Conservation (phyloP, 2,888 invertebrate genomes). For the Ennomos fuscantarius region DNA sequence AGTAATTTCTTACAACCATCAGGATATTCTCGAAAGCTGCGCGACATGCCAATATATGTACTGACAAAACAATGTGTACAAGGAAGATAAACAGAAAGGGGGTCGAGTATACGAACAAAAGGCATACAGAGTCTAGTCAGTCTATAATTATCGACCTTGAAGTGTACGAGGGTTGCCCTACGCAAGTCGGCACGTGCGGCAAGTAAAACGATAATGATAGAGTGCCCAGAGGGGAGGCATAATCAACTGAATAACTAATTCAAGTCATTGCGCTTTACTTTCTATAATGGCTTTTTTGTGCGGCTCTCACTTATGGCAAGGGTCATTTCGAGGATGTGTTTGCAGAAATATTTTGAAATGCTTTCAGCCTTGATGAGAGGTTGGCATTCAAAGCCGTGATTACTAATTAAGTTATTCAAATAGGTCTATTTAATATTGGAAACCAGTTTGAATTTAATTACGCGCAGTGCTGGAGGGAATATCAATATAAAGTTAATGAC, state of each 20-base stretch:
- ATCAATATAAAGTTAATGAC: conserved; percentile 43
- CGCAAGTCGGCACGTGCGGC: conserved; percentile 76
- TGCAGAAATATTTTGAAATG: conserved; percentile 65
- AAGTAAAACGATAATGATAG: conserved; percentile 81
- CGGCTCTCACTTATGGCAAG: conserved; percentile 61
- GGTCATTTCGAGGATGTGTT: conserved; percentile 64
- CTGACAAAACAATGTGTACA: conserved; percentile 46
- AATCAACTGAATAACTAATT: conserved; percentile 81
- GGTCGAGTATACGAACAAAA: conserved; percentile 57
- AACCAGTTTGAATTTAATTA: conserved; percentile 44
- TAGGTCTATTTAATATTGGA: conserved; percentile 33
- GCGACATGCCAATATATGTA: conserved; percentile 18
- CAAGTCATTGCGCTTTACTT: conserved; percentile 77
- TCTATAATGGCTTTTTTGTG: conserved; percentile 72
- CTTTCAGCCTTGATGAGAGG: conserved; percentile 37
- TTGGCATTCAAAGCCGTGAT: conserved; percentile 37
- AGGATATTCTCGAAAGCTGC: conserved; percentile 31
- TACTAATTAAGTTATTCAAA: conserved; percentile 33
- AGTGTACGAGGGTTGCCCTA: conserved; percentile 65
- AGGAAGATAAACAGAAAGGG: conserved; percentile 50
- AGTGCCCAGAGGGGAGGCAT: conserved; percentile 79
- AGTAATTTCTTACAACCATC: conserved; percentile 32
- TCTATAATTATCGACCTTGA: conserved; percentile 80
- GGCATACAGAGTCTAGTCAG: conserved; percentile 48
- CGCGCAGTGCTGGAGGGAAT: conserved; percentile 37